phyloP scores from a whole-genome alignment of 2,113 vertebrate species.

The Zosterops japonicus region DNA sequence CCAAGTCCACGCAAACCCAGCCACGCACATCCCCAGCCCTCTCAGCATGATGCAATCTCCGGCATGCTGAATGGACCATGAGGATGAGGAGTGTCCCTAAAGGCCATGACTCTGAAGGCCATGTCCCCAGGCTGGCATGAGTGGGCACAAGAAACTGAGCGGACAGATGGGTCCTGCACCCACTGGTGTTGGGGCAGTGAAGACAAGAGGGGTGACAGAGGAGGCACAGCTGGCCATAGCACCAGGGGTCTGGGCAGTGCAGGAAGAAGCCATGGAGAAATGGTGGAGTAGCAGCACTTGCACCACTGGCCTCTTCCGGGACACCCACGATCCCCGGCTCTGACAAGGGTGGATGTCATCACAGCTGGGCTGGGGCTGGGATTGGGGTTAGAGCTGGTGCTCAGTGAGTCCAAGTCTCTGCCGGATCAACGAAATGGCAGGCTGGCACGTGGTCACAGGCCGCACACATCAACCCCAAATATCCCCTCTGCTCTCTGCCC shows the following conservation, averaged over 20 bases:
- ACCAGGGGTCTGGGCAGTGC: accelerated
- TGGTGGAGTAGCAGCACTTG: background rate
- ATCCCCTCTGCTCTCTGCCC: background rate
- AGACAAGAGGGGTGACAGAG: background rate
- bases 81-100: background rate
- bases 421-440: accelerated
- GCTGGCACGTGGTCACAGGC: accelerated
- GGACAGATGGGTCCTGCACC: accelerated
- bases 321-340: accelerated
- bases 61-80: accelerated
- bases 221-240: accelerated
- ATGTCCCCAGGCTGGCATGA: accelerated
- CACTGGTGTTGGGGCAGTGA: too few species aligned
- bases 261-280: background rate
- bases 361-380: background rate
- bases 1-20: background rate
- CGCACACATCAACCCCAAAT: background rate
- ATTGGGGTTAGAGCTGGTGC: accelerated
- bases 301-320: background rate
- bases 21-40: background rate
- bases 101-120: accelerated
- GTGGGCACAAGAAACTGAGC: background rate
- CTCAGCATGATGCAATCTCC: background rate
- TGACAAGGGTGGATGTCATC: background rate
- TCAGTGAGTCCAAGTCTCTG: background rate